Percentiles rank a stretch among this genome's conserved stretches.
These are phyloP conservation scores for Hydractinia symbiolongicarpus DNA, from an alignment of 30 jellyfish, hydroid and myxozoan species.

Conservation along the genomic window DNA sequence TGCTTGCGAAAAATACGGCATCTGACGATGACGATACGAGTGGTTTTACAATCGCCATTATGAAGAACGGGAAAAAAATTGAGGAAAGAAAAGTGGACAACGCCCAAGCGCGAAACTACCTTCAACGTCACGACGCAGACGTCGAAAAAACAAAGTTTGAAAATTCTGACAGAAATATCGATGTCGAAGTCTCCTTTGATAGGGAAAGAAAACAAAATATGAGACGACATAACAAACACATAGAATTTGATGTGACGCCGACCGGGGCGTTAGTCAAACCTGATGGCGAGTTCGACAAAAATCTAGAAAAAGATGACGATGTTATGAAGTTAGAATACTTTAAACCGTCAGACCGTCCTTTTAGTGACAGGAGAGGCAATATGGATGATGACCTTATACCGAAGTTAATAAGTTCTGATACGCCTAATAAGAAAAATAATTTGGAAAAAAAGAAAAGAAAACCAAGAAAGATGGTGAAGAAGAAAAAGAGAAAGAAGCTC, in stretches of 20 bases:
- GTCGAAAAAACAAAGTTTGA: background rate
- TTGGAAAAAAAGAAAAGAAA: background rate
- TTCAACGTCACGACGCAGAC: background rate
- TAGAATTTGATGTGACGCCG: conserved; percentile 12
- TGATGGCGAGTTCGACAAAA: background rate
- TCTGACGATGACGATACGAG: background rate
- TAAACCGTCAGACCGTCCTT: background rate
- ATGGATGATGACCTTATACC: background rate
- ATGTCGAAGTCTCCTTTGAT: conserved; percentile 47
- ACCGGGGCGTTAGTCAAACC: background rate
- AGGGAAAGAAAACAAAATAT: conserved; percentile 13
- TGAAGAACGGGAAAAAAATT: conserved; percentile 17
- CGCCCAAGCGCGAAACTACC: conserved; percentile 1
- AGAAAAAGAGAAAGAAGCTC: conserved; percentile 2
- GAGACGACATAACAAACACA: background rate
- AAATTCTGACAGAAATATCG: conserved; percentile 20
- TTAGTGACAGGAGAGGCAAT: conserved; percentile 12
- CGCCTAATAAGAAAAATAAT: background rate
- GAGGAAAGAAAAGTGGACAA: conserved; percentile 12
- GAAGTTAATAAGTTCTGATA: background rate
- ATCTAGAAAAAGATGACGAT: background rate
- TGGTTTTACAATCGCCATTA: conserved; percentile 28
- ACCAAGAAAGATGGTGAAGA: background rate
- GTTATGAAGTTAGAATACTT: background rate
- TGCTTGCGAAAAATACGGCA: background rate